Evolutionary conservation across 2,888 invertebrate species (phyloP), one percentile per base, ranked within the genome.

Genomic region (Thymelicus sylvestris): DNA sequence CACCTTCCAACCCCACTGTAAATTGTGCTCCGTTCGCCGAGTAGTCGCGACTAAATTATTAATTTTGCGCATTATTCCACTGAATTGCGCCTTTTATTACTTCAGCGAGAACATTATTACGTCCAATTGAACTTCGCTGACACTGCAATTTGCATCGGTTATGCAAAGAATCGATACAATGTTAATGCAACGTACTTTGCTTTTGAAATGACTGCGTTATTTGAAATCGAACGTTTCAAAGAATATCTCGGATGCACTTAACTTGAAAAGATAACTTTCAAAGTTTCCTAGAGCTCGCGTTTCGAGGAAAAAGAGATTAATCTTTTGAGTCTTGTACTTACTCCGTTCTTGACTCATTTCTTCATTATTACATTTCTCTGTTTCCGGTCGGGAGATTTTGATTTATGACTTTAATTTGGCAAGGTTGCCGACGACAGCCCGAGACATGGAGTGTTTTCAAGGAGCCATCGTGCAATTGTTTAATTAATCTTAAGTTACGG

Each of bases 381-480:
- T 88, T 91, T 90, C 92, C 90, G 89, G 88, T 87, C 85, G 84
- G 83, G 79, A 86, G 87, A 90, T 90, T 90, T 91, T 93, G 93
- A 93, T 93, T 93, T 93, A 93, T 92, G 88, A 81, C 83, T 91
- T 93, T 93, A 93, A 93, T 93, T 93, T 93, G 92, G 91, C 90
- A 91, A 91, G 89, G 92, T 92, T 92, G 90, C 86, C 89, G 91
- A 87, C 90, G 93, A 93, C 93, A 91, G 92, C 86, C 90, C 91
- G 91, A 89, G 92, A 93, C 93, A 93, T 90, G 93, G 92, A 93
- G 93, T 93, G 92, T 92, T 92, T 92, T 93, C 91, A 90, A 92
- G 89, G 85, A 93, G 90, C 90, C 91, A 91, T 92, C 92, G 91
- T 88, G 91, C 93, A 90, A 93, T 92, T 93, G 93, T 93, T 93